Conservation (phyloP, 2,888 invertebrate genomes). For the Aelia acuminata region DNA sequence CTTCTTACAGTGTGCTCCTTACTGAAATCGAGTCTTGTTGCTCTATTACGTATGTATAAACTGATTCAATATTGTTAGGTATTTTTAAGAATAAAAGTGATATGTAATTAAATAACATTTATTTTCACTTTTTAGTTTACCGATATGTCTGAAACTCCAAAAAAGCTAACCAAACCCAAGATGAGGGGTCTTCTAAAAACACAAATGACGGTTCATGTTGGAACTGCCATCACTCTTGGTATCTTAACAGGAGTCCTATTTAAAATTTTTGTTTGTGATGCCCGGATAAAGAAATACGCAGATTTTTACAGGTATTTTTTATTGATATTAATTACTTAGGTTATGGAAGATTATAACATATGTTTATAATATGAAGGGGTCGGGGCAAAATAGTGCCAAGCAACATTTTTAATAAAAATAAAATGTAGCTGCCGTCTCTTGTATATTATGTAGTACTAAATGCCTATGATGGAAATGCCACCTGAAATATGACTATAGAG, state of each 20-base stretch:
- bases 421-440: too few relatives aligned
- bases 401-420: too few relatives aligned
- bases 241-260: neutral
- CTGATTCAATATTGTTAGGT: neutral
- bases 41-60: neutral
- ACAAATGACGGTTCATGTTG: neutral
- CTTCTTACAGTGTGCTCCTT: neutral
- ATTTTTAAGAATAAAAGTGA: neutral
- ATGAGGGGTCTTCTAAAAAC: slow-evolving; percentile 9
- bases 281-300: neutral
- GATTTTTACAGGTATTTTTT: slow-evolving; percentile 7
- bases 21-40: neutral
- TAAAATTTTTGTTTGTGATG: neutral
- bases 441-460: too few relatives aligned
- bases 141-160: neutral
- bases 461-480: too few relatives aligned
- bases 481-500: too few relatives aligned
- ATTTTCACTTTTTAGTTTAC: neutral
- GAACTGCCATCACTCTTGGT: neutral
- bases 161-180: neutral
- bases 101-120: neutral
- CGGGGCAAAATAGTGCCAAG: too few relatives aligned
- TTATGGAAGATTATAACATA: neutral
- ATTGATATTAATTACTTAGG: neutral
- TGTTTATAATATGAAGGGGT: too few relatives aligned